Evolutionary conservation across 2,113 vertebrate species (phyloP).

Genomic region (Catharus minimus): DNA sequence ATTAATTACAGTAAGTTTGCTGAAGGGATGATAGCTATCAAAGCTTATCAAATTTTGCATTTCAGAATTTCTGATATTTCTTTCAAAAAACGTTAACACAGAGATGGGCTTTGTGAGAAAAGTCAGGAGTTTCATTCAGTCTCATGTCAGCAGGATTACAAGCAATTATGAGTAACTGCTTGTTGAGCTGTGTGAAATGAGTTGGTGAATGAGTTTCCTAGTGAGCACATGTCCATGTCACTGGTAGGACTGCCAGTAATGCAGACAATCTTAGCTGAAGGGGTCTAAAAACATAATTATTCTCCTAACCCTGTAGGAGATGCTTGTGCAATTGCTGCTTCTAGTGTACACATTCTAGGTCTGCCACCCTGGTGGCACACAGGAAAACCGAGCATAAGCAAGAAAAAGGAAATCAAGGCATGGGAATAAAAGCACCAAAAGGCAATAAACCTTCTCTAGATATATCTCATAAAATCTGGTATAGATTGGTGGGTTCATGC

Average conservation of each 20-base stretch:
- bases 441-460: background rate
- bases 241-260: background rate
- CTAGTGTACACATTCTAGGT: background rate
- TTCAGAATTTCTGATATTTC: slow-evolving; percentile 17
- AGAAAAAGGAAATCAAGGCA: background rate
- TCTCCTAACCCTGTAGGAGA: background rate
- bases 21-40: slow-evolving; percentile 45
- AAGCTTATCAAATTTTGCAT: slow-evolving; percentile 26
- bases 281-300: slow-evolving; percentile 6
- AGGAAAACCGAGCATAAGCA: background rate
- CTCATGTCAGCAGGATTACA: slow-evolving; percentile 43
- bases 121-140: slow-evolving; percentile 41
- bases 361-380: background rate
- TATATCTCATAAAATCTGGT: background rate
- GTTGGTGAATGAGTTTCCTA: slow-evolving; percentile 38
- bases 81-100: background rate
- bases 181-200: slow-evolving; percentile 31
- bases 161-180: slow-evolving; percentile 45
- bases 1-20: slow-evolving; percentile 39
- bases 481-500: background rate
- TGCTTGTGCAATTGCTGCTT: background rate
- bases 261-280: background rate
- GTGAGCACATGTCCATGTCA: background rate
- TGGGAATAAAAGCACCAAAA: background rate
- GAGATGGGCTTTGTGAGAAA: slow-evolving; percentile 25